Conservation (phyloP, 2,888 invertebrate genomes). For the Ectobius pallidus region DNA sequence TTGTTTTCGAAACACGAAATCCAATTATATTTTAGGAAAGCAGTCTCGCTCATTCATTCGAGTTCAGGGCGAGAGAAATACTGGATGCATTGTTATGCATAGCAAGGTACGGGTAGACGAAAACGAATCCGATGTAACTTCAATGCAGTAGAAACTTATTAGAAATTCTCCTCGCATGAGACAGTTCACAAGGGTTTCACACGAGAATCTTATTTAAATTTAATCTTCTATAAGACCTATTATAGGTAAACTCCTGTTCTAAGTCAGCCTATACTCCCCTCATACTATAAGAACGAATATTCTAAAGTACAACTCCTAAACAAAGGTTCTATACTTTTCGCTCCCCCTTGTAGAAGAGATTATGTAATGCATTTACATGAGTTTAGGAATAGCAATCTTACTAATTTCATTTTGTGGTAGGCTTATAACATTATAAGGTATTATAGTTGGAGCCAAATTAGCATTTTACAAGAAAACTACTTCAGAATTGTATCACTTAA, state of each 20-base stretch:
- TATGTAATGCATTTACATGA: background rate
- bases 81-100: conserved; percentile 12
- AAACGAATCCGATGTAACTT: conserved; percentile 12
- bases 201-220: conserved; percentile 28
- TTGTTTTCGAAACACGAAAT: conserved; percentile 5
- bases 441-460: too few species aligned
- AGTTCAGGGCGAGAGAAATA: background rate
- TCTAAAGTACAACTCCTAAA: background rate
- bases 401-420: too few species aligned
- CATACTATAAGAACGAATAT: too few species aligned
- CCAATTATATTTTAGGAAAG: conserved; percentile 13
- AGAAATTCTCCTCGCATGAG: conserved; percentile 15
- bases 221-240: conserved; percentile 26
- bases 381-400: background rate
- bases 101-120: background rate
- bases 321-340: conserved; percentile 2
- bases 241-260: conserved; percentile 11
- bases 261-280: too few species aligned
- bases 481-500: too few species aligned
- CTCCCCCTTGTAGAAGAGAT: background rate
- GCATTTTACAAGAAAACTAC: too few species aligned
- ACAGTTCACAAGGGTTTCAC: background rate
- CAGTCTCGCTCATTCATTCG: background rate
- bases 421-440: too few species aligned
- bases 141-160: conserved; percentile 21